Evolutionary conservation across 2,888 invertebrate genomes (phyloP).

Genomic region (Tethea ocularis): DNA sequence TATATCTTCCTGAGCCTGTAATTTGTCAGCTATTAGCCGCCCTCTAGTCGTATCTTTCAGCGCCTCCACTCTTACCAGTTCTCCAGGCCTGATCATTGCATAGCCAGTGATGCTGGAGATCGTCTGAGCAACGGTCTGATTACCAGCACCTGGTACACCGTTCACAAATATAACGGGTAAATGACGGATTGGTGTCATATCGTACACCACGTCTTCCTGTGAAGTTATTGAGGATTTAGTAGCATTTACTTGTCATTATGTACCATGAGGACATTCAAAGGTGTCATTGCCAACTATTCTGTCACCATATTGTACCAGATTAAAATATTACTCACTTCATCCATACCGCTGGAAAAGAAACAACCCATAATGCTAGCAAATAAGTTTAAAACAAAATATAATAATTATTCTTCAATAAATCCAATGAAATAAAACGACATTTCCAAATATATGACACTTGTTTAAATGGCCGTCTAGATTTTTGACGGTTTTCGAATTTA

Average conservation of each 20-base stretch:
- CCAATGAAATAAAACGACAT: constrained; percentile 70
- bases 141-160: constrained; percentile 79
- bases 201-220: constrained; percentile 59
- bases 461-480: constrained; percentile 75
- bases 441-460: constrained; percentile 68
- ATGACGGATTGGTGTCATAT: constrained; percentile 74
- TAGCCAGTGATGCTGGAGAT: constrained; percentile 76
- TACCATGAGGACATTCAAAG: not conserved
- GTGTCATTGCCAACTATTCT: not conserved
- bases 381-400: constrained; percentile 45
- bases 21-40: constrained; percentile 71
- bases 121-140: constrained; percentile 76
- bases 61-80: constrained; percentile 75
- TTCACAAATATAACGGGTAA: constrained; percentile 79
- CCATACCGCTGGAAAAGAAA: constrained; percentile 57
- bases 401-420: constrained; percentile 55
- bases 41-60: constrained; percentile 78
- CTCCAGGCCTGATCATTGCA: constrained; percentile 74
- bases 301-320: not conserved
- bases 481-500: constrained; percentile 58
- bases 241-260: not conserved
- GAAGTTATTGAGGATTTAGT: not conserved
- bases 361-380: constrained; percentile 67
- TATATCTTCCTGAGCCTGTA: constrained; percentile 69
- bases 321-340: constrained; percentile 52